Percentiles rank a stretch among this genome's conserved stretches.
These are phyloP conservation scores for Alectura lathami DNA, from an alignment of 2,113 vertebrate genomes.

Conservation along the genomic window DNA sequence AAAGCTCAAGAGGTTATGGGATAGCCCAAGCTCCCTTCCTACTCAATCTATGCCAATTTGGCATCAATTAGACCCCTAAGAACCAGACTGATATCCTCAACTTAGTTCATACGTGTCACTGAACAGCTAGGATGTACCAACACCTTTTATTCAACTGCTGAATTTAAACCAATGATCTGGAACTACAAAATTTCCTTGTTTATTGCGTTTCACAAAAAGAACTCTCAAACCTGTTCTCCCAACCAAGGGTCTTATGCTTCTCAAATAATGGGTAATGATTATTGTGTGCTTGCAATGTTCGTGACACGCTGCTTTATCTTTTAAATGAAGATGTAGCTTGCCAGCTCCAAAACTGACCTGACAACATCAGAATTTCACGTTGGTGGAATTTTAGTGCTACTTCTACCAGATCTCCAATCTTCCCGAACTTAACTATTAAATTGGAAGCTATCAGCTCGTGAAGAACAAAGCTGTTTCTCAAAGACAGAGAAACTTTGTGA, in stretches of 20 bases:
- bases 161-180: background rate
- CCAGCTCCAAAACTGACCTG: background rate
- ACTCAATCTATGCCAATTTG: constrained; percentile 20
- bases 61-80: background rate
- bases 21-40: background rate
- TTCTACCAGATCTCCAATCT: background rate
- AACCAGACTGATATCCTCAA: background rate
- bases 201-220: background rate
- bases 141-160: background rate
- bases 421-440: background rate
- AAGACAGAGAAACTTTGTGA: background rate
- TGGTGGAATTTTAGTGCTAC: background rate
- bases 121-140: background rate
- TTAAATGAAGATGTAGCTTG: background rate
- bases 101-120: background rate
- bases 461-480: background rate
- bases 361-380: background rate
- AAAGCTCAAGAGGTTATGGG: constrained; percentile 3
- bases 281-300: background rate
- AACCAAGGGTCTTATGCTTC: background rate
- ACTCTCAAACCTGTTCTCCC: background rate
- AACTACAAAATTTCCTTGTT: background rate
- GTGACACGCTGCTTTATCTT: background rate
- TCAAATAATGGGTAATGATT: background rate
- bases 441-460: background rate